Evolutionary conservation across 1,140 invertebrate genomes (phyloP).

Genomic region (Epicauta chinensis): DNA sequence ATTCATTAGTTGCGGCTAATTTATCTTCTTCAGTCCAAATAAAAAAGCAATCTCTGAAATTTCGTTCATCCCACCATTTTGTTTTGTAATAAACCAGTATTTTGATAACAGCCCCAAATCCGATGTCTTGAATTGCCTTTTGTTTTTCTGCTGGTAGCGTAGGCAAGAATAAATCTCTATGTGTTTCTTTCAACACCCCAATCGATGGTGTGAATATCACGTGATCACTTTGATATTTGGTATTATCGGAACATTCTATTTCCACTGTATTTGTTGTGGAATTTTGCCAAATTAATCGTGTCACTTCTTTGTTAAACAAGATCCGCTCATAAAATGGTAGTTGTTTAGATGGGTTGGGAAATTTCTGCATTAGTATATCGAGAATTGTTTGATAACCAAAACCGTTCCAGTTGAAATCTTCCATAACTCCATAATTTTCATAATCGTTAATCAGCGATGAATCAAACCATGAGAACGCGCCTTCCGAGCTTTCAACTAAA

Average conservation of each 20-base stretch:
- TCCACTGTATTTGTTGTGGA: conserved; percentile 4
- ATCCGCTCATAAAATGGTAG: conserved; percentile 25
- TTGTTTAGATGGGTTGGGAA: conserved; percentile 14
- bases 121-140: conserved; percentile 54
- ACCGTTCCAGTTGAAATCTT: conserved; percentile 29
- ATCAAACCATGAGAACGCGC: conserved; percentile 24
- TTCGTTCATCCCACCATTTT: conserved; percentile 1
- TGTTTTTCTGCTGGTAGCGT: conserved; percentile 52
- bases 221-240: conserved; percentile 52
- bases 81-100: conserved; percentile 60
- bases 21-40: conserved; percentile 4
- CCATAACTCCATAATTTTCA: conserved; percentile 12
- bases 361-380: conserved; percentile 28
- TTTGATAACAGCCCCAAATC: conserved; percentile 68
- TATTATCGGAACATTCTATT: conserved; percentile 45
- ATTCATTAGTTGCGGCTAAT: background rate
- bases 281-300: conserved; percentile 21
- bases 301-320: conserved; percentile 25
- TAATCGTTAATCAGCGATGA: conserved; percentile 21
- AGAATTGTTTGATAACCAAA: conserved; percentile 30
- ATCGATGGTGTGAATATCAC: conserved; percentile 64
- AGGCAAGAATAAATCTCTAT: conserved; percentile 54
- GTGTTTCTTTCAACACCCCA: conserved; percentile 60
- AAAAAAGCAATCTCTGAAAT: conserved; percentile 1
- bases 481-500: conserved; percentile 16